phyloP scores from a whole-genome alignment of 1,140 invertebrate genomes.

The Helicoverpa armigera region DNA sequence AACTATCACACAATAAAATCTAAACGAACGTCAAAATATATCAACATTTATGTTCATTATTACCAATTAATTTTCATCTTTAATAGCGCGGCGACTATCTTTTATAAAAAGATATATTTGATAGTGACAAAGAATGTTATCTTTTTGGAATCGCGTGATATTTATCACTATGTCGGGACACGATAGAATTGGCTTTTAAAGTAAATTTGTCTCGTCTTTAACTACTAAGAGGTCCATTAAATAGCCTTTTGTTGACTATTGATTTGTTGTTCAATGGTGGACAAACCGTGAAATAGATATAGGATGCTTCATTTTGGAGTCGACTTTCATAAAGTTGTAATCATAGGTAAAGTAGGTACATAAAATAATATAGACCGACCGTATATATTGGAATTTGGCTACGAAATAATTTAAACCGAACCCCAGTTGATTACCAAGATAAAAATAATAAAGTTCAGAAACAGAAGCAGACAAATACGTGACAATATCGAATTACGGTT shows the following conservation, averaged over 20 bases:
- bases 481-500: too few species aligned
- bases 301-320: conserved; percentile 46
- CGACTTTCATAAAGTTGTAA: not conserved
- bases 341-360: not conserved
- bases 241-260: conserved; percentile 59
- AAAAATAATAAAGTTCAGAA: too few species aligned
- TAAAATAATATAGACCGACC: too few species aligned
- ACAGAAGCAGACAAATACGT: too few species aligned
- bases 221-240: conserved; percentile 77
- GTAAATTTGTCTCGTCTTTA: conserved; percentile 81
- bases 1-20: not conserved
- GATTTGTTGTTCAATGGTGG: conserved; percentile 63
- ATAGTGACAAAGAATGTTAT: conserved; percentile 22
- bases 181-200: conserved; percentile 72
- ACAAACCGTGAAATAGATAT: conserved; percentile 45
- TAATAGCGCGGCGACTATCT: not conserved
- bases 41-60: conserved; percentile 29
- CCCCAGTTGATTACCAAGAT: too few species aligned
- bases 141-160: conserved; percentile 32
- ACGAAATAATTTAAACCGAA: not conserved
- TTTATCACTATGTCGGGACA: conserved; percentile 41
- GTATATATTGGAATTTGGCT: not conserved
- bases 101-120: conserved; percentile 42
- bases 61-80: conserved; percentile 26
- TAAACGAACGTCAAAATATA: conserved; percentile 28